Evolutionary conservation across 2,113 vertebrate genomes (phyloP).

Genomic region (Fulmarus glacialis): DNA sequence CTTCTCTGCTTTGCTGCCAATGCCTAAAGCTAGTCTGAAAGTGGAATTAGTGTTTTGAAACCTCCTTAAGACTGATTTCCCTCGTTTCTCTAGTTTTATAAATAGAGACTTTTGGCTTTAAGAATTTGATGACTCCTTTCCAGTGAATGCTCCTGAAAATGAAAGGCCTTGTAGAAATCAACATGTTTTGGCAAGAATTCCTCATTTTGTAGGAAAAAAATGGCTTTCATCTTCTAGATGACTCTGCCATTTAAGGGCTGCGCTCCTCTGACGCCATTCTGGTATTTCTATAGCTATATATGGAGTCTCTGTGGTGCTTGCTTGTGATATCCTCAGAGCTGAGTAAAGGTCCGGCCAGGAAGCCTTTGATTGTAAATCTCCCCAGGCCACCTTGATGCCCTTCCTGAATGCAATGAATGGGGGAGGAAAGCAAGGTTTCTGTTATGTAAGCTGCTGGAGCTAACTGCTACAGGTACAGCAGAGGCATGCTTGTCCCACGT

Average conservation of each 20-base stretch:
- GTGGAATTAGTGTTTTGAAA: background rate
- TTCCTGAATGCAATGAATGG: conserved; percentile 15
- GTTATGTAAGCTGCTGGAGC: background rate
- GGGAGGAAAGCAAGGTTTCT: background rate
- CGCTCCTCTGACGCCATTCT: background rate
- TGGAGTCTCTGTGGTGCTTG: conserved; percentile 15
- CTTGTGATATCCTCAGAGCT: background rate
- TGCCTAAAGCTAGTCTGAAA: background rate
- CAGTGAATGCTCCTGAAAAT: background rate
- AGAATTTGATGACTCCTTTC: background rate
- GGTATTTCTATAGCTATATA: conserved; percentile 35
- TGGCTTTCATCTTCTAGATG: background rate
- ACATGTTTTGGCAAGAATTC: background rate
- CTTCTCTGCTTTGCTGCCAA: background rate
- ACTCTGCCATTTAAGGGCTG: conserved; percentile 23
- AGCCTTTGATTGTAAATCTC: conserved; percentile 50
- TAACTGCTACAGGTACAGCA: background rate
- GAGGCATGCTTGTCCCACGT: fast-evolving
- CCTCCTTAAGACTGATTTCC: background rate
- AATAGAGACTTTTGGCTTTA: background rate
- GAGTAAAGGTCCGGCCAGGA: conserved; percentile 39
- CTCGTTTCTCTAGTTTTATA: background rate
- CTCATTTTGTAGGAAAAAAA: background rate
- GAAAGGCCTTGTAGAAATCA: background rate
- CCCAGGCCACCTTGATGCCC: conserved; percentile 20